phyloP scores from a whole-genome alignment of 2,797 vertebrate genomes.

The Parauchenoglanis punctatus region DNA sequence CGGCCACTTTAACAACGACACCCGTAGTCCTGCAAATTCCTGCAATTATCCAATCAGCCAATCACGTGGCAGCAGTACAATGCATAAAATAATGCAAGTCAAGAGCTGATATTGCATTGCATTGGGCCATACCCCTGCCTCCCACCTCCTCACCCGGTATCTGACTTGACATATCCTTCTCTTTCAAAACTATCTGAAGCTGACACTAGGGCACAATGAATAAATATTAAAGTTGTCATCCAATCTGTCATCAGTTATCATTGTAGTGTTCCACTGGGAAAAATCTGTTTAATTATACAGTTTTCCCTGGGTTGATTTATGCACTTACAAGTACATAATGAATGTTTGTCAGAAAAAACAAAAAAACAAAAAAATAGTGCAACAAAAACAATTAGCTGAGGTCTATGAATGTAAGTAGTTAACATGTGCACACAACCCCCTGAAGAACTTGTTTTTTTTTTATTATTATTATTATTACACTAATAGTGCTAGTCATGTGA shows the following conservation, averaged over 20 bases:
- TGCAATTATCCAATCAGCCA: no score
- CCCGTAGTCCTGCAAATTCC: no score
- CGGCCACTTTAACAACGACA: no score
- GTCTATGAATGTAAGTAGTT: neutral
- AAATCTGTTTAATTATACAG: neutral
- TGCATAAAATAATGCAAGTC: no score
- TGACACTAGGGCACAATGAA: neutral
- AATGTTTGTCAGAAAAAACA: conserved; percentile 14
- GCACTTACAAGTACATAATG: conserved; percentile 20
- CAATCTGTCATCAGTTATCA: conserved; percentile 1
- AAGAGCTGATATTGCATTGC: neutral
- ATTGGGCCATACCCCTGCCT: neutral
- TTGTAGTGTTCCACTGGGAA: neutral
- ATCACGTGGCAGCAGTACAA: no score
- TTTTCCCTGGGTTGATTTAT: neutral
- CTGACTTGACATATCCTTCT: neutral
- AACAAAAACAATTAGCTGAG: neutral
- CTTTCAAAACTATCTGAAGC: neutral
- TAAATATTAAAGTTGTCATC: conserved; percentile 7
- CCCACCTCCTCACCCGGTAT: neutral
- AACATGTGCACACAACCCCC: neutral
- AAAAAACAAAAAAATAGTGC: neutral
- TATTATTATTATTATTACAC: neutral
- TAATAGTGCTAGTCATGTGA: neutral
- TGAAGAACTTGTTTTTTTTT: neutral